A percentile compares a stretch with the other conserved stretches of the same genome.
These are phyloP conservation scores for Brachynemurus nebulosus DNA, from an alignment of 2,888 invertebrate genomes.

Conservation along the genomic window DNA sequence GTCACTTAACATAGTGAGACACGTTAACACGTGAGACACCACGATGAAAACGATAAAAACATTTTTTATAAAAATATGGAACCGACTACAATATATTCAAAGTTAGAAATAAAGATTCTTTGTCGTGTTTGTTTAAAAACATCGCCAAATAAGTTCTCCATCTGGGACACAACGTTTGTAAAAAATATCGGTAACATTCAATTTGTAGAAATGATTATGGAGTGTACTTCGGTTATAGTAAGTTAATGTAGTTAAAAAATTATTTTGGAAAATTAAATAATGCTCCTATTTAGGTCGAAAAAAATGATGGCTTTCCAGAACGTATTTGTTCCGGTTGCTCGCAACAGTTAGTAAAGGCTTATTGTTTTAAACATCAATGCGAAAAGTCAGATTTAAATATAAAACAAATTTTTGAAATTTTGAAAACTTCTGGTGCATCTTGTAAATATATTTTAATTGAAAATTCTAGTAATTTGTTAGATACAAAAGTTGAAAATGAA, in stretches of 20 bases:
- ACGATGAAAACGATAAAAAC: no score
- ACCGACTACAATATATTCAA: not conserved
- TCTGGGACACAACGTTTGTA: not conserved
- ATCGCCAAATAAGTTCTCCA: not conserved
- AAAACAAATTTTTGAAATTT: slow-evolving; percentile 16
- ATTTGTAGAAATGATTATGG: slow-evolving; percentile 1
- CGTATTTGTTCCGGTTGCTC: slow-evolving; percentile 20
- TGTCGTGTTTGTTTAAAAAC: not conserved
- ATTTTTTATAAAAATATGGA: no score
- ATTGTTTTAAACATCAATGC: slow-evolving; percentile 20
- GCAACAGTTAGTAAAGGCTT: slow-evolving; percentile 16
- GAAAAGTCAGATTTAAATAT: slow-evolving; percentile 18
- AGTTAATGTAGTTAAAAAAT: not conserved
- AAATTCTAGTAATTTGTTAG: no score
- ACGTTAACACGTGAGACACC: no score
- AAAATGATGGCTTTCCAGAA: slow-evolving; percentile 19
- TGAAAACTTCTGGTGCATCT: no score
- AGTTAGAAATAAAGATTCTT: not conserved
- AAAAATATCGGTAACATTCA: not conserved
- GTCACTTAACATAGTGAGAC: no score
- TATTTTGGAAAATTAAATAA: not conserved
- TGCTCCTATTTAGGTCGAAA: not conserved
- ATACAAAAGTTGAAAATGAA: no score
- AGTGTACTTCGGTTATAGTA: not conserved
- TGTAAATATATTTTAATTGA: no score